Evolutionary conservation across 1,140 invertebrate species (phyloP).

Genomic region (Oncopodura yosiiana): DNA sequence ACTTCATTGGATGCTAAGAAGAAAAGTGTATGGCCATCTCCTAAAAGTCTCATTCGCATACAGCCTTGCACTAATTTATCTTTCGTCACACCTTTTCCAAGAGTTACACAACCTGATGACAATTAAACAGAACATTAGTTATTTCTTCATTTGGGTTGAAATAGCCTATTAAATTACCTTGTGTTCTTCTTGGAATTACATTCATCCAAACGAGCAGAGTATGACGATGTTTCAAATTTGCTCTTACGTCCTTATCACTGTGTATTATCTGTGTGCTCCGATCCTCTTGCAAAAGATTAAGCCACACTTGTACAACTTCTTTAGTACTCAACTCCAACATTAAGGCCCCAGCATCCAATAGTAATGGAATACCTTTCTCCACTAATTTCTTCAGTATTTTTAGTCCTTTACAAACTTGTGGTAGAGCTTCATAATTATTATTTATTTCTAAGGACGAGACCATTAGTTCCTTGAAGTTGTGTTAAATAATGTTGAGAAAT

Average conservation of each 20-base stretch:
- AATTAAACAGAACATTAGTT: no score
- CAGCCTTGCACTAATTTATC: conserved; percentile 29
- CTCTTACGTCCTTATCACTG: neutral
- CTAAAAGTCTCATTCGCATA: conserved; percentile 27
- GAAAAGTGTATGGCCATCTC: conserved; percentile 12
- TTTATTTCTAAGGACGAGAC: neutral
- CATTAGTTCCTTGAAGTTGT: conserved; percentile 12
- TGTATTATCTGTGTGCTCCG: neutral
- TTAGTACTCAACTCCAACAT: conserved; percentile 21
- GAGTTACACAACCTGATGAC: conserved; percentile 22
- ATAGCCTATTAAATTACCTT: no score
- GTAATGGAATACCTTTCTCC: conserved; percentile 5
- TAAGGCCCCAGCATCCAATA: conserved; percentile 26
- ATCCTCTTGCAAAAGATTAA: conserved; percentile 2
- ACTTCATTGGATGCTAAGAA: conserved; percentile 23
- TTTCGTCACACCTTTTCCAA: conserved; percentile 16
- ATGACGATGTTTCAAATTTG: conserved; percentile 10
- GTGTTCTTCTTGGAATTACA: conserved; percentile 8
- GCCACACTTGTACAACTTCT: conserved; percentile 20
- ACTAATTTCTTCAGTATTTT: neutral
- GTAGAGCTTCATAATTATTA: neutral
- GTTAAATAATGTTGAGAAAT: conserved; percentile 15
- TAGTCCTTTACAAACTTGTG: neutral
- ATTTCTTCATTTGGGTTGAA: no score
- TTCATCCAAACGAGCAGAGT: neutral